A percentile compares a stretch with the other conserved stretches of the same genome.
These are phyloP conservation scores for Gadopsis marmoratus DNA, from an alignment of 2,797 vertebrate genomes.

Conservation along the genomic window DNA sequence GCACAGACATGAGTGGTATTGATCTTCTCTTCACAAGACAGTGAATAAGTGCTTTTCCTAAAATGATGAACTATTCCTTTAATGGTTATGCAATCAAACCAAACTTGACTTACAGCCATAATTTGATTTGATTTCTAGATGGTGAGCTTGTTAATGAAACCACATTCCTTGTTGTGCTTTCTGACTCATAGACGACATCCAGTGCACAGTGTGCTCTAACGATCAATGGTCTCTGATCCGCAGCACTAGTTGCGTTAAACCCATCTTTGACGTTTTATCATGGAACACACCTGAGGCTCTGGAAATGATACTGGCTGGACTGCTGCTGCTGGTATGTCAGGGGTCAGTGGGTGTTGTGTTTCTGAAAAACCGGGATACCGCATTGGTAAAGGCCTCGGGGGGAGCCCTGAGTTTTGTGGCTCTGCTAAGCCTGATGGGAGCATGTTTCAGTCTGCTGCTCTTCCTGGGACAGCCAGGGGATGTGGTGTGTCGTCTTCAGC, in stretches of 20 bases:
- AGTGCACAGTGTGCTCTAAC: slow-evolving; percentile 78
- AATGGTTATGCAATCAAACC: not conserved
- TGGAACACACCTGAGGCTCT: slow-evolving; percentile 81
- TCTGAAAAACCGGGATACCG: slow-evolving; percentile 75
- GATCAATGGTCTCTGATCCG: slow-evolving; percentile 86
- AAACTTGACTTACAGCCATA: not conserved
- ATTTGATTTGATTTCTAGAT: slow-evolving; percentile 4
- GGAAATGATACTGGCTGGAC: slow-evolving; percentile 66
- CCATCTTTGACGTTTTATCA: slow-evolving; percentile 80
- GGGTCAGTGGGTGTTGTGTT: slow-evolving; percentile 78
- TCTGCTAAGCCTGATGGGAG: slow-evolving; percentile 81
- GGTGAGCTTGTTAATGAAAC: not conserved
- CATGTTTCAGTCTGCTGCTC: slow-evolving; percentile 84
- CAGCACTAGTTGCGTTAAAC: slow-evolving; percentile 80
- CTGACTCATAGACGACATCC: slow-evolving; percentile 79
- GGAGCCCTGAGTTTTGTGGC: slow-evolving; percentile 79
- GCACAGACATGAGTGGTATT: not conserved
- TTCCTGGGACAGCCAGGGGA: slow-evolving; percentile 85
- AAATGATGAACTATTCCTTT: not conserved
- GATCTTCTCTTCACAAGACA: not conserved
- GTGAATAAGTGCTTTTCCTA: not conserved
- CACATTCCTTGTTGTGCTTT: slow-evolving; percentile 23
- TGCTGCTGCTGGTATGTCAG: slow-evolving; percentile 70
- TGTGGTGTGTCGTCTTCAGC: slow-evolving; percentile 82
- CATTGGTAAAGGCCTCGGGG: slow-evolving; percentile 85